These are phyloP conservation scores for Philopedon plagiatum DNA, from an alignment of 2,888 invertebrate genomes.

Conservation along the genomic window DNA sequence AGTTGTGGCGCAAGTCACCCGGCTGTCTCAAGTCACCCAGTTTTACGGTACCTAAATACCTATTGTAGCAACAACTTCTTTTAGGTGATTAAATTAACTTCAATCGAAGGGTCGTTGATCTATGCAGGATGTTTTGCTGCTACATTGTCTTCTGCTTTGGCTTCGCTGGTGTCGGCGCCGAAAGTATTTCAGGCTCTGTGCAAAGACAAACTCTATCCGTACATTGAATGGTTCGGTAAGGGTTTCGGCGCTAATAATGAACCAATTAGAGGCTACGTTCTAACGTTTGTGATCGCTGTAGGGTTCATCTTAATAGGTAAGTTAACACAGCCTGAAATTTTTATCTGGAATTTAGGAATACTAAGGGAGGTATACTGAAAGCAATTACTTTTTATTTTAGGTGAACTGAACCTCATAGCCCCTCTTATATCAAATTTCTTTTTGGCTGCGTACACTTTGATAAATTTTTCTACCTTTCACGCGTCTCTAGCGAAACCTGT, in stretches of 20 bases:
- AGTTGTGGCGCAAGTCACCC: no score
- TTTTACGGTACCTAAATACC: no score
- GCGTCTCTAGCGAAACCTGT: conserved; percentile 90
- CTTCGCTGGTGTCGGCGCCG: conserved; percentile 96
- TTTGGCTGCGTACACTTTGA: conserved; percentile 91
- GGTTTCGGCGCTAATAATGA: conserved; percentile 87
- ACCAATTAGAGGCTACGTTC: conserved; percentile 89
- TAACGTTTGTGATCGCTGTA: conserved; percentile 92
- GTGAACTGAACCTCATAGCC: conserved; percentile 90
- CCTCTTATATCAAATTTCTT: conserved; percentile 96
- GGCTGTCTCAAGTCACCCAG: no score
- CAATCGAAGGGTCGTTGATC: conserved; percentile 91
- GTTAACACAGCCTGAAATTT: no score
- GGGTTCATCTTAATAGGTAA: conserved; percentile 90
- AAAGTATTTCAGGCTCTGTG: conserved; percentile 95
- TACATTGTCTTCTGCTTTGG: conserved; percentile 95
- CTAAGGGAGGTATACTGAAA: neutral
- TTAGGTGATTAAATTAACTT: conserved; percentile 86
- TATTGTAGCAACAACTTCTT: conserved; percentile 48
- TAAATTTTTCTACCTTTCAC: conserved; percentile 96
- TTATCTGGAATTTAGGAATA: no score
- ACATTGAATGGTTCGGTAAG: conserved; percentile 90
- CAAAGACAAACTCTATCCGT: conserved; percentile 94
- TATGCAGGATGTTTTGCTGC: conserved; percentile 98
- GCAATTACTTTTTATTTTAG: conserved; percentile 66